Base-by-base conservation (phyloP, 2,797 vertebrate genomes). In the Esox lucius region DNA sequence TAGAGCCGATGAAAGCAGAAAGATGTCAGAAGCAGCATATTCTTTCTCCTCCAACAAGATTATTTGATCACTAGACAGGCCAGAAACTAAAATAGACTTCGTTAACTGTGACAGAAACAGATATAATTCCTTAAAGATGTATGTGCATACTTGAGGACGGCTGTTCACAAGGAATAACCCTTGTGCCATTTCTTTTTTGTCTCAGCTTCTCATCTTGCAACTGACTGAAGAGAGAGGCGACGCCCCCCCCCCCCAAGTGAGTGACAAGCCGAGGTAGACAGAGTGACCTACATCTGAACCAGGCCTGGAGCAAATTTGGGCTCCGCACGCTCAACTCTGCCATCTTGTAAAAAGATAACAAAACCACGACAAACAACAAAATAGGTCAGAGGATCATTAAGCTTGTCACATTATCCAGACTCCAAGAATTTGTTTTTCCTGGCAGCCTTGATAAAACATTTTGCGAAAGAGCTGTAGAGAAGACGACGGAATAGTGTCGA, bases 251-350 rank as follows among this genome's bases (percentile, higher is more conserved):
- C n/a, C n/a, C n/a, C n/a, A n/a, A 85, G 89, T 89, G 87, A 87
- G 85, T 78, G 88, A 79, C 84, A 80, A 68, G 74, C 88, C 33
- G 89, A 91, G 87, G 86, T 91, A 92, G 91, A 94, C 90, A 17
- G 81, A 85, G 73, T 84, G 89, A 92, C 92, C 91, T 91, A 91
- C 87, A 91, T 93, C 86, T 81, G 84, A 85, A 76, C 78, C 80
- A 78, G 80, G 79, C 72, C 73, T 76, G 82, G 73, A 89, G 90
- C n/a, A n/a, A n/a, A n/a, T n/a, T n/a, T n/a, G n/a, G n/a, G n/a
- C n/a, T n/a, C n/a, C n/a, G n/a, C n/a, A 64, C 76, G 84, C 81
- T 71, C 68, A 78, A 78, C 78, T 80, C 79, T 72, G 49, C 72
- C 46, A 73, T 81, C 59, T 78, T 72, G 46, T 72, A 68, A 73